Percentiles rank a stretch among this genome's conserved stretches.
These are phyloP conservation scores for Lutjanus campechanus DNA, from an alignment of 2,797 vertebrate genomes.

Conservation along the genomic window DNA sequence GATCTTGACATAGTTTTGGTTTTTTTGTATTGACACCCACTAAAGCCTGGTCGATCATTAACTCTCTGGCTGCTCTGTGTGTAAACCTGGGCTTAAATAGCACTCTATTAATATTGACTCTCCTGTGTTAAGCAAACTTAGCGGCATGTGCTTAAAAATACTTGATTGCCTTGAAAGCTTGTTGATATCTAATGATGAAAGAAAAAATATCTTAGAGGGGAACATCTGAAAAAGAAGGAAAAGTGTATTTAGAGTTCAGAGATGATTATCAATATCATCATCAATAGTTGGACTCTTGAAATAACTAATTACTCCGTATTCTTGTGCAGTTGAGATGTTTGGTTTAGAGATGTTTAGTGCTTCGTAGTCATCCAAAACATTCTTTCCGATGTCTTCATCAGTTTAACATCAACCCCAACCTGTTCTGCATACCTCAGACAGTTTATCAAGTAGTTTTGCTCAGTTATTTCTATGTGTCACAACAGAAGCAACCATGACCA, in stretches of 20 bases:
- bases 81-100: slow-evolving; percentile 82
- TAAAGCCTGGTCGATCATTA: slow-evolving; percentile 79
- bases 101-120: slow-evolving; percentile 85
- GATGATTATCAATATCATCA: background rate
- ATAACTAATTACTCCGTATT: background rate
- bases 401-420: slow-evolving; percentile 26
- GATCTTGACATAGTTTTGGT: slow-evolving; percentile 55
- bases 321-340: slow-evolving; percentile 9
- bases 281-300: slow-evolving; percentile 3
- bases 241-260: slow-evolving; percentile 19
- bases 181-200: slow-evolving; percentile 74
- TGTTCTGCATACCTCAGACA: slow-evolving; percentile 21
- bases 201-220: slow-evolving; percentile 33
- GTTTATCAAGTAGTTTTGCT: background rate
- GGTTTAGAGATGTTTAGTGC: background rate
- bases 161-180: slow-evolving; percentile 79
- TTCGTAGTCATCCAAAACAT: slow-evolving; percentile 7
- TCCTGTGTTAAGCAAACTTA: slow-evolving; percentile 82
- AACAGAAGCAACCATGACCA: background rate
- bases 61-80: slow-evolving; percentile 76
- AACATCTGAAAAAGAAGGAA: slow-evolving; percentile 26
- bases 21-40: slow-evolving; percentile 68
- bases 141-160: slow-evolving; percentile 77
- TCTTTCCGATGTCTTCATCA: slow-evolving; percentile 9
- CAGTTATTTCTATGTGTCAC: background rate